Conservation (phyloP, 2,113 vertebrate genomes). For the Vulpes ferrilata region DNA sequence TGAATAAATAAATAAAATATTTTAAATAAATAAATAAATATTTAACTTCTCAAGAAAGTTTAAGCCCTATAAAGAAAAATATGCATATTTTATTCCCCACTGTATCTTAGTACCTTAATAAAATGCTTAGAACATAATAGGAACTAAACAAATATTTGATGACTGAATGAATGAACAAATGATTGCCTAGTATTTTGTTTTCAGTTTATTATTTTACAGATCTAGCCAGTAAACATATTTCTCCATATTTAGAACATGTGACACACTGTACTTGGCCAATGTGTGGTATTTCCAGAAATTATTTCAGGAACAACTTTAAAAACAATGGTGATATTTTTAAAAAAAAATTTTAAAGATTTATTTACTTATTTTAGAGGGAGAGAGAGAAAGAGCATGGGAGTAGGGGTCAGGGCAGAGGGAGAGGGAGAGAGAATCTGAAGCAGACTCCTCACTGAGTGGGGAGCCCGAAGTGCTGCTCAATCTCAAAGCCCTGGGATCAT, state of each 20-base stretch:
- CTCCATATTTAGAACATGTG: neutral
- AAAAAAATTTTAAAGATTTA: neutral
- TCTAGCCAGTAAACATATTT: neutral
- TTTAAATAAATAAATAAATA: too few species aligned
- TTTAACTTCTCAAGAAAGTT: neutral
- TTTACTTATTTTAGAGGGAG: neutral
- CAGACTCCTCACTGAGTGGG: neutral
- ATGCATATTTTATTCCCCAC: neutral
- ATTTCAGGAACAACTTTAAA: neutral
- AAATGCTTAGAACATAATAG: neutral
- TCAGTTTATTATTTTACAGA: slow-evolving; percentile 5
- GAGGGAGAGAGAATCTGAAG: neutral
- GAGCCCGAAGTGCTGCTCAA: neutral
- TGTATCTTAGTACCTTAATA: neutral
- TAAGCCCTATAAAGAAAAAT: neutral
- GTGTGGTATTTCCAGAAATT: neutral
- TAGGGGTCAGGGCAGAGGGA: neutral
- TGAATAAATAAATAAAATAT: too few species aligned
- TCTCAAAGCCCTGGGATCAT: neutral
- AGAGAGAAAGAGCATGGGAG: neutral
- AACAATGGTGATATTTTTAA: neutral
- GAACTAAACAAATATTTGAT: neutral
- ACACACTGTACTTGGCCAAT: neutral
- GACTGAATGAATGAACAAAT: neutral
- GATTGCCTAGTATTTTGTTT: neutral